Evolutionary conservation across 2,888 invertebrate genomes (phyloP), one percentile per base, ranked within the genome.

Genomic region (Parnassius glacialis): DNA sequence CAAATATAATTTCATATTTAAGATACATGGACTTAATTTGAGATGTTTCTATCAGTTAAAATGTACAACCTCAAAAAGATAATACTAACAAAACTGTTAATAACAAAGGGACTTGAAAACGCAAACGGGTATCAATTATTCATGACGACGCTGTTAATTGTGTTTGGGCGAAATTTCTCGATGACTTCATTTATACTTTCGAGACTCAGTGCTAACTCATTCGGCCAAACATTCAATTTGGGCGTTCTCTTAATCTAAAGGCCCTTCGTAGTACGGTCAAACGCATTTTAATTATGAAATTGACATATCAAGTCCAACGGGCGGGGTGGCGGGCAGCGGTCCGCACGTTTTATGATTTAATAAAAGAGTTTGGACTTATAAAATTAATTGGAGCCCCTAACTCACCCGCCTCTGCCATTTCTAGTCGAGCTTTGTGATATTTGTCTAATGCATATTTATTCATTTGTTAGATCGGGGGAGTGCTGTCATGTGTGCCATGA

Each of bases 281-380:
- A 87, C 84, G 90, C 83, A 87, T 88, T 90, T 88, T 88, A 91
- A 90, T 90, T 90, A 90, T 86, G 84, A 85, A 90, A 90, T 90
- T 91, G 91, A 90, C 90, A 91, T 90, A 87, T 90, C 87, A 81
- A 48, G 79, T 78, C 69, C 63, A 54, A 57, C 62, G 64, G 48
- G 65, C 67, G 74, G 71, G 64, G 48, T 64, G 65, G 72, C 65
- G 76, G 74, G 78, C 81, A 76, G 68, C 73, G 75, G 78, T 68
- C 76, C 80, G 78, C 69, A 70, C 72, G 79, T 82, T 86, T 87
- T 84, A 84, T 87, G 83, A 90, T 91, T 91, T 89, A 90, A 91
- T 91, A 90, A 89, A 90, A 90, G 88, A 84, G 88, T 87, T 80
- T 77, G 79, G 74, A 83, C 81, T 85, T 84, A 81, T 73, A 69